A percentile compares a stretch with the other conserved stretches of the same genome.
These are phyloP conservation scores for Aptenodytes forsteri DNA, from an alignment of 2,113 vertebrate genomes.

Conservation along the genomic window DNA sequence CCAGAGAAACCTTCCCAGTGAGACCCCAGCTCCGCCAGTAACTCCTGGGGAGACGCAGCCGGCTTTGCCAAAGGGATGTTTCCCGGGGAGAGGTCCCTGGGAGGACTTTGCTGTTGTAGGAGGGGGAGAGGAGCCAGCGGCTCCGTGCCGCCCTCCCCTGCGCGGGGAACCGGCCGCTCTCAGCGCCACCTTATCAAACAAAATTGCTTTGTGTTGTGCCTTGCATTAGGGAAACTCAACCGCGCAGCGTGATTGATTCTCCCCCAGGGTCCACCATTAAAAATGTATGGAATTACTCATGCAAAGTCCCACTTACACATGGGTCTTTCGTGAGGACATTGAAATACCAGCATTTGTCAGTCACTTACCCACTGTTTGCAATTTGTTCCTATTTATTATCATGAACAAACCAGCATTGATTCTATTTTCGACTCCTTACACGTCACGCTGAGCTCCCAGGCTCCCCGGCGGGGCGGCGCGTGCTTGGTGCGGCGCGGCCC, in stretches of 20 bases:
- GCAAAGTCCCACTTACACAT: not conserved
- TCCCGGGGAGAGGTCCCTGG: rapidly evolving
- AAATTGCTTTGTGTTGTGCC: not conserved
- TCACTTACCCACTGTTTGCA: not conserved
- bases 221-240: not conserved
- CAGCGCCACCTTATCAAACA: not conserved
- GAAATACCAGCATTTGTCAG: not conserved
- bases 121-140: not conserved
- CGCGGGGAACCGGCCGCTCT: not conserved
- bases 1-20: not conserved
- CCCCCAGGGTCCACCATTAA: slow-evolving; percentile 3
- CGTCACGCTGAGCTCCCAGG: not conserved
- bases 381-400: not conserved
- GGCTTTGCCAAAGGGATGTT: not conserved
- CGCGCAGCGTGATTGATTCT: not conserved
- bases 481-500: not conserved
- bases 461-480: not conserved
- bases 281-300: slow-evolving; percentile 45
- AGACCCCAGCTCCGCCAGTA: rapidly evolving
- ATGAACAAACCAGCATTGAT: not conserved
- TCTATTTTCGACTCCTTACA: not conserved
- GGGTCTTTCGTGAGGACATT: not conserved
- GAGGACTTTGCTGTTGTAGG: rapidly evolving
- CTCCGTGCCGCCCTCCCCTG: not conserved
- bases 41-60: not conserved